Evolutionary conservation across 1,140 invertebrate species (phyloP).

Genomic region (Drosophila pachea): DNA sequence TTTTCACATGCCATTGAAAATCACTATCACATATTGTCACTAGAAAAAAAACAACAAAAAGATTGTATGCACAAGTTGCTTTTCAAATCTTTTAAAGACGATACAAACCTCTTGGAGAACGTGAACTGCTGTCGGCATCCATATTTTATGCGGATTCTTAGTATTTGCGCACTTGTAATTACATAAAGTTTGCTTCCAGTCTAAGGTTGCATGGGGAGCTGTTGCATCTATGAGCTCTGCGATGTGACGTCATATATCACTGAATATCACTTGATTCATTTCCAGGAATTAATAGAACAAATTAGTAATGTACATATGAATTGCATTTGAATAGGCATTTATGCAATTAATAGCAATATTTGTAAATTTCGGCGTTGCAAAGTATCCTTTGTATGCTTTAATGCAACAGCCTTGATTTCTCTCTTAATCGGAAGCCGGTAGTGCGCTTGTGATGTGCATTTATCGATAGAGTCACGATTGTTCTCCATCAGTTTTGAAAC

Average conservation of each 20-base stretch:
- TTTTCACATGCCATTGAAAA: constrained; percentile 19
- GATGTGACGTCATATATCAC: constrained; percentile 1
- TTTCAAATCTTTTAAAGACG: constrained; percentile 3
- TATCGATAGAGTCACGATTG: background rate
- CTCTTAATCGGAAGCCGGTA: background rate
- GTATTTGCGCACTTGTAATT: constrained; percentile 15
- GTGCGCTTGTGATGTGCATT: background rate
- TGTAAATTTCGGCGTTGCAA: background rate
- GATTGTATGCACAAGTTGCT: constrained; percentile 39
- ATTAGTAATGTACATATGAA: background rate
- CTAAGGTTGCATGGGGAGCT: constrained; percentile 2
- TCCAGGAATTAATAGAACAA: background rate
- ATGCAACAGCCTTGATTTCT: background rate
- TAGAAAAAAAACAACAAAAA: constrained; percentile 73
- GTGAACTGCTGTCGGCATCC: constrained; percentile 62
- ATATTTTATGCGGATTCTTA: constrained; percentile 20
- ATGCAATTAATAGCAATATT: background rate
- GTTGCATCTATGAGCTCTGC: background rate
- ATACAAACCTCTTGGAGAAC: constrained; percentile 50
- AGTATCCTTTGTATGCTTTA: background rate
- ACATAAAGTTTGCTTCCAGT: background rate
- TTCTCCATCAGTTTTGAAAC: background rate
- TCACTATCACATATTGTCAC: constrained; percentile 53
- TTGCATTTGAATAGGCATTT: background rate
- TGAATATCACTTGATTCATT: no score